Evolutionary conservation across 1,140 invertebrate genomes (phyloP), one percentile per base, ranked within the genome.

Genomic region (Heliothis virescens): DNA sequence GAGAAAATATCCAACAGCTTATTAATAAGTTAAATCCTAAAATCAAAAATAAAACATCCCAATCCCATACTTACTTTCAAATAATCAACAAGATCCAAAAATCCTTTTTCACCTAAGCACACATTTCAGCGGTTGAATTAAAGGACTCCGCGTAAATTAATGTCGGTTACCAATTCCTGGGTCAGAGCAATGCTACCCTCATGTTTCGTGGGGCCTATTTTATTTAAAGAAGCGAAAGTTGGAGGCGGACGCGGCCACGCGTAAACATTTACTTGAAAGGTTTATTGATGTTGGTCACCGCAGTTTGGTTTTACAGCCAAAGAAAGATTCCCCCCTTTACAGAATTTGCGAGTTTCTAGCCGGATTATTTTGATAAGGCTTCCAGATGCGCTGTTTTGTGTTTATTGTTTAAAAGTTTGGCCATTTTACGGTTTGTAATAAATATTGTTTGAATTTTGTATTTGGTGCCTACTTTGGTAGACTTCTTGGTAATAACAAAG

Each of bases 241-340:
- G 79, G 79, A 73, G 82, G 75, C 85, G 83, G 72, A 80, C 65
- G 85, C 83, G 80, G 83, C 82, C 87, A 83, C 80, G 85, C 89
- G 87, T 90, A 90, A 90, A 89, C 87, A 88, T 88, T 90, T 86
- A 86, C 85, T 87, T 82, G 84, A 86, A 87, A 89, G 86, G 83
- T 90, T 89, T 88, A 90, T 86, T 85, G 80, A 83, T 84, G 84
- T 87, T 85, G 80, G 83, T 84, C 80, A 87, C 83, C 85, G 82
- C 82, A 83, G 81, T 79, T 83, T 67, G 79, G 79, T 79, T 84
- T 85, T 83, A 84, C 79, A 75, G 48, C 83, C 63, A 59, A 78
- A 67, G 80, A 53, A 59, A 69, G 63, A 63, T 57, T 76, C 69
- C 67, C 81, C 81, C 75, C 48, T 84, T 83, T 82, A 76, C 72